Conservation (phyloP, 2,797 vertebrate genomes). For the Sebastes oblongus region DNA sequence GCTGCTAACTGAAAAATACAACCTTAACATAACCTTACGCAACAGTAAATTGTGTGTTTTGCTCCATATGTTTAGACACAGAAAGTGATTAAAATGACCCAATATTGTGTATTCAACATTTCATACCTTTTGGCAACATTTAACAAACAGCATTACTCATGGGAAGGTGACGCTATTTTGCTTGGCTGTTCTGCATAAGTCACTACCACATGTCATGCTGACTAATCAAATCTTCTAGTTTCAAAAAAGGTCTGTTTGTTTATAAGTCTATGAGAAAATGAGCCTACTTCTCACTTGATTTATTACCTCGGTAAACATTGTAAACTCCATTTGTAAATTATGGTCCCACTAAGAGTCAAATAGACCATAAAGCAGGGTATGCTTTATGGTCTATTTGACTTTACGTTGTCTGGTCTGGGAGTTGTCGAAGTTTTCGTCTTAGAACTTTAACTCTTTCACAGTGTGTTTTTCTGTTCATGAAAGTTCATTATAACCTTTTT, state of each 20-base stretch:
- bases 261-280: too few relatives aligned
- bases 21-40: background rate
- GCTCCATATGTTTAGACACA: background rate
- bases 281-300: too few relatives aligned
- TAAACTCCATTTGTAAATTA: too few relatives aligned
- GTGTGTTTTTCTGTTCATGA: too few relatives aligned
- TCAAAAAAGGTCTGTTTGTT: too few relatives aligned
- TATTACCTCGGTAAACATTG: too few relatives aligned
- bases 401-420: too few relatives aligned
- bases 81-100: too few relatives aligned
- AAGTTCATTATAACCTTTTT: too few relatives aligned
- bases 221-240: background rate
- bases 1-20: background rate
- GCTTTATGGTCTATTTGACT: background rate
- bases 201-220: background rate
- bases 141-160: background rate
- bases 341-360: too few relatives aligned
- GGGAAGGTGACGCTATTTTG: background rate
- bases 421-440: too few relatives aligned
- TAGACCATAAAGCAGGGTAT: background rate
- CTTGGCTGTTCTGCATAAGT: background rate
- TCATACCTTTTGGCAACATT: background rate
- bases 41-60: background rate
- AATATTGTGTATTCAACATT: background rate
- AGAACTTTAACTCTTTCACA: too few relatives aligned